Base-by-base conservation (phyloP, 2,797 vertebrate genomes). In the Enteromius viviparus region DNA sequence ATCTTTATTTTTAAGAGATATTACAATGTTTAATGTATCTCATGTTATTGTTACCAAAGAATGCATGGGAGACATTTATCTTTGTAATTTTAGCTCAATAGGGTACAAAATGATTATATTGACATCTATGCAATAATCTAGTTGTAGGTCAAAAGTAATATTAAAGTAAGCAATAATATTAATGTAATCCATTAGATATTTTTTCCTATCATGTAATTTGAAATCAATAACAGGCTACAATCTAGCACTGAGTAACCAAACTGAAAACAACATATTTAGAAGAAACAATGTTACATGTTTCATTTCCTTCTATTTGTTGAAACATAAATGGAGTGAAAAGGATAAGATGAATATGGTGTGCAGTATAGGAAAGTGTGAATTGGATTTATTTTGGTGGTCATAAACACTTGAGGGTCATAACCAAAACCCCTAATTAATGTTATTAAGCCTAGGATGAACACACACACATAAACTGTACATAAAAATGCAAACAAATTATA, bases 361-460 rank as follows among this genome's bases (percentile, higher is more conserved):
- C 77, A 65, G 42, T 70, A 76, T 21, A 45, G 76, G 62, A 75
- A 76, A 78, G 85, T 76, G 12, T 12, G 12, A 80, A 40, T 32
- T 64, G 14, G 60, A 58, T 45, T 91, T 89, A 93, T 92, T 84
- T 75, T 14, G 79, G 8, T 26, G 88, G 78, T 92, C 89, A 89
- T 90, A 90, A 93, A 91, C 88, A 86, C 86, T 84, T 78, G 4
- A 74, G 75, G 90, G 88, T 91, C 90, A 89, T 83, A 90, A 78
- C 88, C 85, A 86, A 53, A 84, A 87, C 89, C 84, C 76, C 51
- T 87, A 91, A 90, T 92, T 90, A 89, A 83, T 91, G 91, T 92
- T 92, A 91, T 88, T 88, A 81, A 83, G 84, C 84, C 70, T 64
- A 64, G 14, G 60, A 32, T 17, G 60, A 64, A 80, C 69, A 72